These are phyloP conservation scores for Urophycis tenuis DNA, from an alignment of 2,797 vertebrate species.

Conservation along the genomic window DNA sequence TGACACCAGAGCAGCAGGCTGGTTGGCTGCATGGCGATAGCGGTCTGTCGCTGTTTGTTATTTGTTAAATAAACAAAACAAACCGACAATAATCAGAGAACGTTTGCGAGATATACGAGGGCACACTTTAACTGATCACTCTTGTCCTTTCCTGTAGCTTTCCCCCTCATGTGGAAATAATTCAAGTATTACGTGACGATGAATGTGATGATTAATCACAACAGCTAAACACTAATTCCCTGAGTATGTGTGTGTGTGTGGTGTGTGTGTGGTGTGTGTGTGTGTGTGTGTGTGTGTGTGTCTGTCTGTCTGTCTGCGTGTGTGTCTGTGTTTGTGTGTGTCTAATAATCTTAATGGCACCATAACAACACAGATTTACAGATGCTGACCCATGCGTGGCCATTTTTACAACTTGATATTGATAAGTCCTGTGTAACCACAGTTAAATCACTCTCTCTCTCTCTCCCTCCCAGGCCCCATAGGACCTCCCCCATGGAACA, in stretches of 20 bases:
- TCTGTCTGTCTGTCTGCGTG: conserved; percentile 15
- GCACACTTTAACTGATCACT: background rate
- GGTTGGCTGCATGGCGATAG: background rate
- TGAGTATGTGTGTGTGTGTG: background rate
- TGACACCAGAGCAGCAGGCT: background rate
- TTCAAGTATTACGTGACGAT: background rate
- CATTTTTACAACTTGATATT: conserved; percentile 53
- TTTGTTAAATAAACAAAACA: background rate
- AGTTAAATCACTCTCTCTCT: conserved; percentile 23
- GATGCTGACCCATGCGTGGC: conserved; percentile 32
- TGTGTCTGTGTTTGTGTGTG: background rate
- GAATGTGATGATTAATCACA: background rate
- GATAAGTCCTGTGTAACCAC: conserved; percentile 44
- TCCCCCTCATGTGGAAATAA: background rate
- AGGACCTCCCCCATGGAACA: conserved; percentile 41
- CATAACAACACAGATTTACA: conserved; percentile 4
- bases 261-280: background rate
- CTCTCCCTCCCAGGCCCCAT: conserved; percentile 31
- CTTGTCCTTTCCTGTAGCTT: background rate
- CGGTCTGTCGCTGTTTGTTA: background rate
- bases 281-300: background rate
- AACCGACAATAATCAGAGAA: background rate
- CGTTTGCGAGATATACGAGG: background rate
- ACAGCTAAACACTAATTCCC: background rate
- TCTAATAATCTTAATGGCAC: conserved; percentile 16